Conservation (phyloP, 2,797 vertebrate species). For the Scarus forsteni region DNA sequence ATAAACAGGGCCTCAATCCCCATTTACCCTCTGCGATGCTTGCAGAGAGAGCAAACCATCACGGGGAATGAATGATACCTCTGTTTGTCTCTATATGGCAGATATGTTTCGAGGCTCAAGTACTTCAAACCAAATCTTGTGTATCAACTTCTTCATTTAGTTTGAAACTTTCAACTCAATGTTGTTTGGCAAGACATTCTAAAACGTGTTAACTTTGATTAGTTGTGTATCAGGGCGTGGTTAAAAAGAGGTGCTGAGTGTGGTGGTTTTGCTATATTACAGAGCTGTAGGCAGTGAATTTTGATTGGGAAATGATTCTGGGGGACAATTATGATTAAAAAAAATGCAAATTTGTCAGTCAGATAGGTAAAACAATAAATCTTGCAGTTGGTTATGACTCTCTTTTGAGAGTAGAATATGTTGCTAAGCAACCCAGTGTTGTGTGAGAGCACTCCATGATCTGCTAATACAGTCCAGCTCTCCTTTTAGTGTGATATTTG, state of each 20-base stretch:
- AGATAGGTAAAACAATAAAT: slow-evolving; percentile 1
- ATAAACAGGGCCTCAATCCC: too few species aligned
- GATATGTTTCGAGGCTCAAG: not conserved
- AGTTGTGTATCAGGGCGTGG: not conserved
- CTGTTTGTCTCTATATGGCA: not conserved
- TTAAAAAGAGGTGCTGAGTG: not conserved
- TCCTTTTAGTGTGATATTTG: not conserved
- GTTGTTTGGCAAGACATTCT: not conserved
- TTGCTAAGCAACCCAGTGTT: slow-evolving; percentile 3
- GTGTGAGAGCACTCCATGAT: not conserved
- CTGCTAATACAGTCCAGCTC: not conserved
- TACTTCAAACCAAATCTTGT: not conserved
- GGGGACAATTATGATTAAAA: not conserved
- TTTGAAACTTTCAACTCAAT: not conserved
- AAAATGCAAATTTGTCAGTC: too few species aligned
- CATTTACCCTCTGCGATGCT: too few species aligned
- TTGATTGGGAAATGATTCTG: not conserved
- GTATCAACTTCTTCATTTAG: not conserved
- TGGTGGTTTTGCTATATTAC: not conserved
- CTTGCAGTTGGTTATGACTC: not conserved
- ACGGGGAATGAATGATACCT: too few species aligned
- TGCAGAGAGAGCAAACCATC: too few species aligned
- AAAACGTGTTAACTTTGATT: not conserved
- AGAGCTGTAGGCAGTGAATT: not conserved
- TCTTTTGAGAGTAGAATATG: not conserved